Evolutionary conservation across 2,797 vertebrate species (phyloP).

Genomic region (Alexandromys oeconomus): DNA sequence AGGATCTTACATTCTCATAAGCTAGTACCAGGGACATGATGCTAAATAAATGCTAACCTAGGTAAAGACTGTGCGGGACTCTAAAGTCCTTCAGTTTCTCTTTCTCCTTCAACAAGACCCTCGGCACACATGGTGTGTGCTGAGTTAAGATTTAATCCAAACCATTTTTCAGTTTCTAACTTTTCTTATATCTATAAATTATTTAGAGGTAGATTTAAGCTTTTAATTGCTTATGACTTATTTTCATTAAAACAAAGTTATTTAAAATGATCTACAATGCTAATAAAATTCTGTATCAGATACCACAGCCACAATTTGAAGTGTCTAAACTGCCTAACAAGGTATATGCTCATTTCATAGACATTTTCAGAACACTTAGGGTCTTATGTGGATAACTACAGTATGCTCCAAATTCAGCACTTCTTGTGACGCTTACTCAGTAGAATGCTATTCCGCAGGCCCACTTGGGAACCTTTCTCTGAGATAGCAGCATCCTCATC

Average conservation of each 20-base stretch:
- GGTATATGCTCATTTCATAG: not conserved
- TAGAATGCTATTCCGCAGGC: constrained; percentile 54
- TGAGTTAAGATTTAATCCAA: not conserved
- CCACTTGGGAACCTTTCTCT: not conserved
- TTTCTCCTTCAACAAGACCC: not conserved
- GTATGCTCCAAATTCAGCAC: not conserved
- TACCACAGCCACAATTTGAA: not conserved
- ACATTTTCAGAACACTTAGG: not conserved
- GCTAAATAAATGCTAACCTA: not conserved
- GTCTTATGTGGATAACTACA: constrained; percentile 50
- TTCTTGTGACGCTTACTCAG: constrained; percentile 36
- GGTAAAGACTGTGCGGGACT: not conserved
- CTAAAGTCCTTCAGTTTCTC: not conserved
- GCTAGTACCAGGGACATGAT: not conserved
- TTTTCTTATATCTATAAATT: constrained; percentile 31
- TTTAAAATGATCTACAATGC: not conserved
- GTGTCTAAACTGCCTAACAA: not conserved
- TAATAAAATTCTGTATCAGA: constrained; percentile 7
- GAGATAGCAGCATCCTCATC: constrained; percentile 21
- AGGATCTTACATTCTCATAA: not conserved
- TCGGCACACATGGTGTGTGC: not conserved
- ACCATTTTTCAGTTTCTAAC: constrained; percentile 6
- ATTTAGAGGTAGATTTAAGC: not conserved
- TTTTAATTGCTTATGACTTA: not conserved
- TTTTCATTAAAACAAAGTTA: constrained; percentile 37